A percentile compares a stretch with the other conserved stretches of the same genome.
Conservation (phyloP, 2,797 vertebrate genomes). For the Adrianichthys oophorus region DNA sequence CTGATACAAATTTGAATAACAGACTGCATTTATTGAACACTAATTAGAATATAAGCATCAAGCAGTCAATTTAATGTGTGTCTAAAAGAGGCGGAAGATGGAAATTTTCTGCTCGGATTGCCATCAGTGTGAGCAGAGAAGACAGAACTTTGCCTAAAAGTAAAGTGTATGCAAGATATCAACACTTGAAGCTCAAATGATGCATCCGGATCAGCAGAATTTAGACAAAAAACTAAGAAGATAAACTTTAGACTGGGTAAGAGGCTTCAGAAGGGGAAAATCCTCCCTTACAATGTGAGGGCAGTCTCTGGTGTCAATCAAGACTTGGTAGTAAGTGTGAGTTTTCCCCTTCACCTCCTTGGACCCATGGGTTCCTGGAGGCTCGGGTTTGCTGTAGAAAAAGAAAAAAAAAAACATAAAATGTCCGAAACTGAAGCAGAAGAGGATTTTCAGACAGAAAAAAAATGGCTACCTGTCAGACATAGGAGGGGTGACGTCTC, state of each 20-base stretch:
- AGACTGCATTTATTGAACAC: no score
- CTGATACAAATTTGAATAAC: no score
- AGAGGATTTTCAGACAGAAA: not conserved
- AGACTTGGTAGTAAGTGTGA: slow-evolving; percentile 96
- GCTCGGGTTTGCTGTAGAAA: slow-evolving; percentile 80
- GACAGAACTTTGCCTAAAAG: no score
- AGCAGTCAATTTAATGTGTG: no score
- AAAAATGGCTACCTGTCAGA: slow-evolving; percentile 83
- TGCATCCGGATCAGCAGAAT: no score
- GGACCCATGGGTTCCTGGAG: slow-evolving; percentile 84
- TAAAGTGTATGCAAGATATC: no score
- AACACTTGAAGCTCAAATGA: no score
- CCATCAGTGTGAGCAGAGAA: no score
- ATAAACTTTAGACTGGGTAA: not conserved
- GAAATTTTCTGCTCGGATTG: no score
- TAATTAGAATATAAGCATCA: no score
- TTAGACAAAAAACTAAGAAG: not conserved
- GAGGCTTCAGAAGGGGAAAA: no score
- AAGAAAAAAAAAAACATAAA: not conserved
- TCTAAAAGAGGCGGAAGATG: no score
- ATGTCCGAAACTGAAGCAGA: not conserved
- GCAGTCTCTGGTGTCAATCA: slow-evolving; percentile 96
- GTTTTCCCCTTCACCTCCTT: slow-evolving; percentile 98
- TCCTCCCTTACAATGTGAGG: slow-evolving; percentile 91
- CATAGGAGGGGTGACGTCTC: slow-evolving; percentile 88